phyloP scores from a whole-genome alignment of 2,797 vertebrate genomes.

The Sarcoramphus papa region DNA sequence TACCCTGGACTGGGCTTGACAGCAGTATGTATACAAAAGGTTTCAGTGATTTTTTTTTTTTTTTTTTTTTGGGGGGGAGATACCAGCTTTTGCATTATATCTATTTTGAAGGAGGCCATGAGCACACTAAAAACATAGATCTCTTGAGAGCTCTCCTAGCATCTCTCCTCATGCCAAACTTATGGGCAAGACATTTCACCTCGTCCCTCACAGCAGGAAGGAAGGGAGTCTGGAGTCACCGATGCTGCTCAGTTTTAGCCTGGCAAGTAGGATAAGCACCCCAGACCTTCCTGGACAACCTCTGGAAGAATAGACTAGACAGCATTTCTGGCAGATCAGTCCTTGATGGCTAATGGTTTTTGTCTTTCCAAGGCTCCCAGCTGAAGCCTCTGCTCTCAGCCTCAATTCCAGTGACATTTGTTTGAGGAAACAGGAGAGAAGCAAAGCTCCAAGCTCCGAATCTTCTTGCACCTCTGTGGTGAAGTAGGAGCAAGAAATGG shows the following conservation, averaged over 20 bases:
- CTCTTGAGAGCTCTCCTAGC: not conserved
- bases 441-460: not conserved
- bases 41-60: not conserved
- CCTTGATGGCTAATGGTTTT: not conserved
- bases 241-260: not conserved
- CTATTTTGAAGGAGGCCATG: not conserved
- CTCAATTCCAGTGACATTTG: not conserved
- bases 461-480: not conserved
- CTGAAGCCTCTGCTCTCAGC: not conserved
- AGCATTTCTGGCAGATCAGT: not conserved
- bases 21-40: rapidly evolving
- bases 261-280: not conserved
- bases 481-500: not conserved
- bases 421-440: not conserved
- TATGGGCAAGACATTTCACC: not conserved
- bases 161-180: not conserved
- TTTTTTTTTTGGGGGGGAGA: not conserved
- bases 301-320: not conserved
- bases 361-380: not conserved
- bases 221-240: not conserved
- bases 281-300: not conserved
- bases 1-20: not conserved
- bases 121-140: not conserved
- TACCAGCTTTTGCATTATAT: not conserved
- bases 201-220: not conserved